Conservation (phyloP, 2,797 vertebrate species). For the Melanotaenia pygmaea region DNA sequence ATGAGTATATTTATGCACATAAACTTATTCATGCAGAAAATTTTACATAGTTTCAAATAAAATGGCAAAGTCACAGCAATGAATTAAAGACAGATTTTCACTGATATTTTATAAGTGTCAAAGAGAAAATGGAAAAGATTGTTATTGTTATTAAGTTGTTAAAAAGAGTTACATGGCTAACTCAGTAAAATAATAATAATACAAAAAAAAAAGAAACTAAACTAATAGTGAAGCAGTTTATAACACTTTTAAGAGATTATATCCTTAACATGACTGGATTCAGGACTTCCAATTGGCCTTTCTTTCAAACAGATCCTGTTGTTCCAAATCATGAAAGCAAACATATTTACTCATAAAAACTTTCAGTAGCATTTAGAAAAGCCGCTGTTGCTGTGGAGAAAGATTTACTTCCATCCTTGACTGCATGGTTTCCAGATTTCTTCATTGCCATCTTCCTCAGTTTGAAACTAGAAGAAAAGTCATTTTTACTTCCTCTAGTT, state of each 20-base stretch:
- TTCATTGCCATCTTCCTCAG: conserved; percentile 61
- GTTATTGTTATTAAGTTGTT: too few species aligned
- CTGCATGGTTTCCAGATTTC: not conserved
- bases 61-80: not conserved
- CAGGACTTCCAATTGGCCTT: not conserved
- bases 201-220: not conserved
- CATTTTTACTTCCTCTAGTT: not conserved
- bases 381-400: not conserved
- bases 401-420: not conserved
- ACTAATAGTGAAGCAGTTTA: not conserved
- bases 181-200: not conserved
- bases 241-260: not conserved
- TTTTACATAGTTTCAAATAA: not conserved
- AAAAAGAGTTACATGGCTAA: not conserved
- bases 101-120: not conserved
- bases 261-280: not conserved
- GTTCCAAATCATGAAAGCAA: not conserved
- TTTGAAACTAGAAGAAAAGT: conserved; percentile 52
- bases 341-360: conserved; percentile 19
- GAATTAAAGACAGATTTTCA: not conserved
- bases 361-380: conserved; percentile 15
- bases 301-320: not conserved
- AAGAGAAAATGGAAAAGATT: not conserved
- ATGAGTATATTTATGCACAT: not conserved
- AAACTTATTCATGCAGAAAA: conserved; percentile 6